Evolutionary conservation across 2,797 vertebrate species (phyloP), one percentile per base, ranked within the genome.

Genomic region (Coregonus ussuriensis): DNA sequence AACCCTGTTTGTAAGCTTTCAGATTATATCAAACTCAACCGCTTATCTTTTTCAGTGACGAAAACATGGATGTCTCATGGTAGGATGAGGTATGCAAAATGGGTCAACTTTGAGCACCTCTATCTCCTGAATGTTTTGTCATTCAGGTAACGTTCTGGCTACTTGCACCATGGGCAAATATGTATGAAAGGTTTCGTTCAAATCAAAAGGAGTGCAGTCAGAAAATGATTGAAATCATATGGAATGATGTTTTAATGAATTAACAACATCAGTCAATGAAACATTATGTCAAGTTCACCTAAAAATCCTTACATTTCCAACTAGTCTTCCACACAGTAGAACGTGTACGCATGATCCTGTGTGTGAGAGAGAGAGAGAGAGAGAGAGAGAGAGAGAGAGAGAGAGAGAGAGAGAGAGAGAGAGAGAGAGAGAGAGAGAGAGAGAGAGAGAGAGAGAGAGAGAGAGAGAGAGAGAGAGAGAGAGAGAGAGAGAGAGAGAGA

Each of bases 361-460:
- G n/a, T n/a, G n/a, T n/a, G 74, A 47, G 63, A 67, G 74, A 16
- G 31, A 74, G 75, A 53, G 63, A 62, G 75, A 53, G 66, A 68
- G 4, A 51, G 82, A 47, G 81, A 70, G 82, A 63, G 6, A 41
- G 83, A 80, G 82, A 75, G 72, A 54, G 70, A 21, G 63, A 62
- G 79, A n/a, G 16, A 33, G 77, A 0, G 51, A 47, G 16, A 63
- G 59, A 52, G 47, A 13, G 77, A 29, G 70, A 71, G 63, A 62
- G 75, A 53, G 66, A 68, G 4, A 51, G 82, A 47, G 81, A 70
- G 82, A 67, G 74, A 47, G 63, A 67, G 74, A 16, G 31, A 74
- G 75, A 53, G 16, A 33, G 77, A 0, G 51, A 47, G 16, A 63
- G 53, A 41, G 47, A 13, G 77, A 29, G 70, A 71, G 63, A 62